Evolutionary conservation across 2,797 vertebrate species (phyloP).

Genomic region (Pseudocheirus occidentalis): DNA sequence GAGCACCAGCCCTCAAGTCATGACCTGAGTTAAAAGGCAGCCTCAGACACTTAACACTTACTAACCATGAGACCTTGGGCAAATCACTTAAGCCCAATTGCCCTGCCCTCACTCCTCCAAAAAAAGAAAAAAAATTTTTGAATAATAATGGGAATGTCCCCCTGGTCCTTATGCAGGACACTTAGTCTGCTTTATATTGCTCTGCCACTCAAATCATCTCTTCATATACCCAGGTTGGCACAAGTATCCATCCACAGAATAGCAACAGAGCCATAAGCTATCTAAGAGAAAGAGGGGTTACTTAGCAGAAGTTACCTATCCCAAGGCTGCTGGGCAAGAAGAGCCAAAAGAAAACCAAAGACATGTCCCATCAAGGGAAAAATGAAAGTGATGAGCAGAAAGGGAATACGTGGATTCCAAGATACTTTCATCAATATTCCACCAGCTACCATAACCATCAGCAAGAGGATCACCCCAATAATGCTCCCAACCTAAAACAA

Average conservation of each 20-base stretch:
- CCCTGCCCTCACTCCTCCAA: too few species aligned
- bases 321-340: constrained; percentile 81
- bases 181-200: neutral
- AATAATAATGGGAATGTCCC: neutral
- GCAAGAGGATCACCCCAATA: constrained; percentile 76
- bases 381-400: constrained; percentile 79
- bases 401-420: constrained; percentile 76
- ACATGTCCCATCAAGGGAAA: constrained; percentile 82
- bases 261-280: neutral
- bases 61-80: too few species aligned
- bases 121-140: too few species aligned
- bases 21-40: too few species aligned
- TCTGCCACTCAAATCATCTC: neutral
- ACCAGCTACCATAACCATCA: constrained; percentile 72
- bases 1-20: too few species aligned
- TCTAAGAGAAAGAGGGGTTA: neutral
- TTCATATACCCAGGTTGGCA: neutral
- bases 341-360: constrained; percentile 79
- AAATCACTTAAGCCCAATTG: too few species aligned
- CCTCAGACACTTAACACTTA: too few species aligned
- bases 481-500: constrained; percentile 78
- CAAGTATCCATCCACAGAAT: neutral
- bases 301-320: constrained; percentile 77
- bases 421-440: constrained; percentile 74
- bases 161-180: neutral